A percentile compares a stretch with the other conserved stretches of the same genome.
phyloP scores from a whole-genome alignment of 2,113 vertebrate species.

The Bambusicola thoracicus region DNA sequence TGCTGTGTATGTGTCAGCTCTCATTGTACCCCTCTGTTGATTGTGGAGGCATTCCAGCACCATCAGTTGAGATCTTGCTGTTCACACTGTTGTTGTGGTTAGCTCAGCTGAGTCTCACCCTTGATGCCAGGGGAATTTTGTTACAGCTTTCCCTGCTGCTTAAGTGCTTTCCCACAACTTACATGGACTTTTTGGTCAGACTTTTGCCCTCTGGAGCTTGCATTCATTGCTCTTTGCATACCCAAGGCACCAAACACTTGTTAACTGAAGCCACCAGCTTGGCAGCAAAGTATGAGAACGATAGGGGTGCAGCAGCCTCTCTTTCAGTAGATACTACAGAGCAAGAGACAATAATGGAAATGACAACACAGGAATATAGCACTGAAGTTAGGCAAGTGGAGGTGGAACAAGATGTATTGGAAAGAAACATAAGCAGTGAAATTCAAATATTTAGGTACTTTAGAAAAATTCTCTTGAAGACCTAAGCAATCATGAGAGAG shows the following conservation, averaged over 20 bases:
- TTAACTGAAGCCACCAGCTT: background rate
- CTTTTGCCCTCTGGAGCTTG: background rate
- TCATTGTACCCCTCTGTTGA: background rate
- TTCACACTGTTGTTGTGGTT: background rate
- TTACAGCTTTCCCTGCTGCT: background rate
- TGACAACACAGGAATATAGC: background rate
- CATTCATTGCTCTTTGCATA: background rate
- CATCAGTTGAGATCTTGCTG: background rate
- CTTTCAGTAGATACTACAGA: background rate
- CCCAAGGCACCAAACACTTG: fast-evolving
- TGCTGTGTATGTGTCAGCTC: background rate
- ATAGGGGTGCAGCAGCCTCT: background rate
- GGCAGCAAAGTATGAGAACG: background rate
- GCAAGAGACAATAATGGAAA: background rate
- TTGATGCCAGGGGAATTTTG: background rate
- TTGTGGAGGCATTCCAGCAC: background rate
- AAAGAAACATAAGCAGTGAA: background rate
- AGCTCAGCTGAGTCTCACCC: background rate
- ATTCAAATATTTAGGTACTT: background rate
- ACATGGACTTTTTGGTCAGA: background rate
- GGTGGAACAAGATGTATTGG: background rate
- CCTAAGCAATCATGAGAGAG: background rate
- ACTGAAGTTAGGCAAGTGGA: background rate
- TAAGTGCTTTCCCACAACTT: background rate
- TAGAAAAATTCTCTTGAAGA: background rate